Base-by-base conservation (phyloP, 2,113 vertebrate genomes). In the Pheucticus melanocephalus region DNA sequence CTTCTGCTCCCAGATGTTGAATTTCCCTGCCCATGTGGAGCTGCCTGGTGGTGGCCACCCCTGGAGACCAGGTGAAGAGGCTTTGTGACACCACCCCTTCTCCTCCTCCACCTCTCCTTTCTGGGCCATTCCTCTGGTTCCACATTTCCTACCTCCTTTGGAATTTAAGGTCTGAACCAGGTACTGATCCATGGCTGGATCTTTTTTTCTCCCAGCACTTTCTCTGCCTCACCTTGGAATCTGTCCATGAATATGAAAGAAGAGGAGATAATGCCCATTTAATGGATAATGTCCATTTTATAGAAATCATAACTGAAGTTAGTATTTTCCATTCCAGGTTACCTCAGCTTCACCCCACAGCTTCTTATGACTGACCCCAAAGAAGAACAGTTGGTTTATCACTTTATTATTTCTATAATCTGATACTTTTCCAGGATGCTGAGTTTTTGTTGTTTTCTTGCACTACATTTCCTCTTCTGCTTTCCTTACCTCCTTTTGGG, bases 31-130 rank as follows among this genome's bases (percentile, higher is more conserved):
- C 31, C 28, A 9, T 14, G 44, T 53, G 47, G 66, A 90, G 9
- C 61, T 85, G 65, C 37, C 40, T 53, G 75, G 17, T 45, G 53
- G 24, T 53, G 82, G 4, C 57, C 39, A 30, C 17, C 21, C 61
- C 53, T 31, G 24, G 10, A 91, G 42, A 17, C 10, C 70, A 68
- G 4, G 2, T 10, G 40, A 51, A 51, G n/a, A 0, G 12, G 27
- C 19, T 37, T 31, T 5, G 5, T 27, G n/a, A 24, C 69, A 45
- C 12, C 0, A 2, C 1, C 4, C 2, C 8, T 53, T 88, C 24
- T 20, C 44, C 54, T 80, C 23, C 25, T 53, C 20, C 5, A 4
- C 10, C 21, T 45, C n/a, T 65, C 37, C 37, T 70, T 30, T 31
- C 35, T 33, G 18, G 11, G 28, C 31, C 16, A 3, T 48, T 60